Conservation (phyloP, 2,797 vertebrate genomes). For the Microctenopoma stevenorrisi region DNA sequence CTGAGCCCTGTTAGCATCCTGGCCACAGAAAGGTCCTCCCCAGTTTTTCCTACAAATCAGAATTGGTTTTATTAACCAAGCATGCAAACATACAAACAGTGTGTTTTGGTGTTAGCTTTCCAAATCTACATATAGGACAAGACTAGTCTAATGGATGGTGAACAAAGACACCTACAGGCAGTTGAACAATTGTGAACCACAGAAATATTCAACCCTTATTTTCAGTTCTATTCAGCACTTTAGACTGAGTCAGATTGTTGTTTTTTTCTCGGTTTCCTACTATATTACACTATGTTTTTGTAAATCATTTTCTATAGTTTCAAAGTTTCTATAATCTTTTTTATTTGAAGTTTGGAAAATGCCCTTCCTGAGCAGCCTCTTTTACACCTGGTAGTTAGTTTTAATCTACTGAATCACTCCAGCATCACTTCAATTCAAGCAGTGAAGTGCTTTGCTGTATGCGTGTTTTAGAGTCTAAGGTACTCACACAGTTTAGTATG, state of each 20-base stretch:
- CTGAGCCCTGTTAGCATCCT: slow-evolving; percentile 22
- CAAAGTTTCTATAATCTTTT: not conserved
- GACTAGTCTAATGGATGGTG: too few species aligned
- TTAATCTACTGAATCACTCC: not conserved
- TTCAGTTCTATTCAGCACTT: slow-evolving; percentile 70
- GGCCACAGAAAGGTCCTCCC: slow-evolving; percentile 22
- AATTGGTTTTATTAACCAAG: too few species aligned
- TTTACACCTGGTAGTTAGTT: not conserved
- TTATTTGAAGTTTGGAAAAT: too few species aligned
- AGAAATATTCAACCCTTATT: slow-evolving; percentile 60
- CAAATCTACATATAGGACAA: too few species aligned
- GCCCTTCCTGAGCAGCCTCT: not conserved
- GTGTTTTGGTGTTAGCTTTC: too few species aligned
- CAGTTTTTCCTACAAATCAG: slow-evolving; percentile 41
- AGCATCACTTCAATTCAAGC: too few species aligned
- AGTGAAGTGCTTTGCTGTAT: not conserved
- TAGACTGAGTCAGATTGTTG: slow-evolving; percentile 52
- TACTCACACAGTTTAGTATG: slow-evolving; percentile 1
- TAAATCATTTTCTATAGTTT: not conserved
- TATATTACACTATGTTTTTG: slow-evolving; percentile 1
- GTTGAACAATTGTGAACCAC: slow-evolving; percentile 21
- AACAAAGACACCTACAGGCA: too few species aligned
- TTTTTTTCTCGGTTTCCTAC: slow-evolving; percentile 38
- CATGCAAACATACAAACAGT: too few species aligned
- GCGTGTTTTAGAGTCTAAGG: not conserved